Evolutionary conservation across 2,113 vertebrate species (phyloP).

Genomic region (Galemys pyrenaicus): DNA sequence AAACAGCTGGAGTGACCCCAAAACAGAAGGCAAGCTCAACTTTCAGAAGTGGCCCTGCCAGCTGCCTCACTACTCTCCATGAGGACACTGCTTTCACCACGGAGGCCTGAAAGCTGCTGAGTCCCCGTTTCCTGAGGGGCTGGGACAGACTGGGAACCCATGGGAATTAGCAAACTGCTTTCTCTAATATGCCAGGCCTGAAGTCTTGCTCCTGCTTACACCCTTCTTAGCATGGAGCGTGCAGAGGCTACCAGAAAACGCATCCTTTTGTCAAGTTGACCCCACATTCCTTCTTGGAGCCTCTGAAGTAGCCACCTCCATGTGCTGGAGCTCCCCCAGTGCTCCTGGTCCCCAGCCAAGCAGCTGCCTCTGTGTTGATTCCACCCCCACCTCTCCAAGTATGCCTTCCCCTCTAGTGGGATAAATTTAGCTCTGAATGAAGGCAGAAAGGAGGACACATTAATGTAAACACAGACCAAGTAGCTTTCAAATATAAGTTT

Average conservation of each 20-base stretch:
- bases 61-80: not conserved
- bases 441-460: slow-evolving; percentile 51
- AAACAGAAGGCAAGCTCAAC: not conserved
- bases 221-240: not conserved
- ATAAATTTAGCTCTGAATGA: slow-evolving; percentile 77
- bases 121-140: not conserved
- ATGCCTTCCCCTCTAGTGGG: slow-evolving; percentile 33
- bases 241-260: not conserved
- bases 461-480: slow-evolving; percentile 47
- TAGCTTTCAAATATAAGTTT: slow-evolving; percentile 44
- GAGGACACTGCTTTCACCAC: not conserved
- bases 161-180: not conserved
- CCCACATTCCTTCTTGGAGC: not conserved
- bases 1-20: no score
- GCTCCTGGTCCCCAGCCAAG: slow-evolving; percentile 49
- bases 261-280: not conserved
- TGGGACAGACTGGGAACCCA: not conserved
- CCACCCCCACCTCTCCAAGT: slow-evolving; percentile 38
- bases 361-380: not conserved
- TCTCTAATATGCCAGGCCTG: not conserved
- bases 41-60: not conserved
- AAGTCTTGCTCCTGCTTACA: not conserved
- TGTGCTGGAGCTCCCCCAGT: not conserved
- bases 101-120: not conserved
- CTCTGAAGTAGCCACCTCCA: not conserved